A percentile compares a stretch with the other conserved stretches of the same genome.
These are phyloP conservation scores for Cosmorhoe ocellata DNA, from an alignment of 2,888 invertebrate species.

Conservation along the genomic window DNA sequence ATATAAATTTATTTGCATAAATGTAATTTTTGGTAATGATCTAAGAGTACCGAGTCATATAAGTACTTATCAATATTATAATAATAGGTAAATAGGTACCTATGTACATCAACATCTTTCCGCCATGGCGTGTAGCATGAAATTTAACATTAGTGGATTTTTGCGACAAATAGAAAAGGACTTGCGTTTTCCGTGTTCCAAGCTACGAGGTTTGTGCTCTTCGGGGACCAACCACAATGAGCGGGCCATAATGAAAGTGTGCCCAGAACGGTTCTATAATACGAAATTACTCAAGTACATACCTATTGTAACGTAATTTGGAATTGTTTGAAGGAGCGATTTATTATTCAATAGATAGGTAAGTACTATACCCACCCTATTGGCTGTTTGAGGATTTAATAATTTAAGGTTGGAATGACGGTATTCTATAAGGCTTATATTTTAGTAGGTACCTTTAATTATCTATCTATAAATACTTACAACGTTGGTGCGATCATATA, in stretches of 20 bases:
- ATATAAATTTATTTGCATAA: too few species aligned
- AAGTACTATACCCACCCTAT: slow-evolving; percentile 24
- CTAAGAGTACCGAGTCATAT: too few species aligned
- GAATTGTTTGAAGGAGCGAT: slow-evolving; percentile 37
- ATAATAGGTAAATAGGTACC: too few species aligned
- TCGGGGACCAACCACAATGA: slow-evolving; percentile 57
- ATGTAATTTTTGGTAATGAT: too few species aligned
- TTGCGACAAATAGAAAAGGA: slow-evolving; percentile 55
- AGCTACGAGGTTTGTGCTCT: slow-evolving; percentile 49
- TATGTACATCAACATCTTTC: background rate
- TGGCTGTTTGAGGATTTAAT: slow-evolving; percentile 31
- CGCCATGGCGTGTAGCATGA: background rate
- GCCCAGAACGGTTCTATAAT: slow-evolving; percentile 52
- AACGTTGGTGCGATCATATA: too few species aligned
- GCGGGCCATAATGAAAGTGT: slow-evolving; percentile 60
- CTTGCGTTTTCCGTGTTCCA: slow-evolving; percentile 43
- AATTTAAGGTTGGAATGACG: too few species aligned
- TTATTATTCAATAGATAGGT: slow-evolving; percentile 29
- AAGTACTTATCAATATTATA: too few species aligned
- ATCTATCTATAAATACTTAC: too few species aligned
- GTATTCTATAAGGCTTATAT: too few species aligned
- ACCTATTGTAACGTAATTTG: slow-evolving; percentile 25
- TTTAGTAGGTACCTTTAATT: too few species aligned
- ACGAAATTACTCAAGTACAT: slow-evolving; percentile 26
- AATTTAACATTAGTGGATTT: slow-evolving; percentile 32